These are phyloP conservation scores for Lepus townsendii DNA, from an alignment of 2,797 vertebrate genomes.

Conservation along the genomic window DNA sequence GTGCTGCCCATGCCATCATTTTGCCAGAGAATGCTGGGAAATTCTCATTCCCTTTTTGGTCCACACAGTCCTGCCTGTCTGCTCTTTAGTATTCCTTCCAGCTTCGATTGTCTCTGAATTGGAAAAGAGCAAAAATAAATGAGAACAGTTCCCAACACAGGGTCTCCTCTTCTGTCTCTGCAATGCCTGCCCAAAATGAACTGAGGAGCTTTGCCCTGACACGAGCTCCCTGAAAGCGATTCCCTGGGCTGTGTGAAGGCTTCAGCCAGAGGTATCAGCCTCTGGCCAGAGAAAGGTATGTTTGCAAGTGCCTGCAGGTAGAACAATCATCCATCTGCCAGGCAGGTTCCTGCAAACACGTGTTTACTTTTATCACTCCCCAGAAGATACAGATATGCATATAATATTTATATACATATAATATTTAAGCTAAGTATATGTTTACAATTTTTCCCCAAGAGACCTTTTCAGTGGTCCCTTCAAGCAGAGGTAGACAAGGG, in stretches of 20 bases:
- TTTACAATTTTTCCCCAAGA: not conserved
- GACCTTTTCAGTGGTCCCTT: not conserved
- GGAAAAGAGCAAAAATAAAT: conserved; percentile 33
- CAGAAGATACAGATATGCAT: not conserved
- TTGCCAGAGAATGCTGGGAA: not conserved
- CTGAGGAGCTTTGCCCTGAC: not conserved
- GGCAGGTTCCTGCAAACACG: conserved; percentile 72
- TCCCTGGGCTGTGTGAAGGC: not conserved
- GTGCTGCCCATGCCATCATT: not conserved
- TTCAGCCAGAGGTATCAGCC: conserved; percentile 35
- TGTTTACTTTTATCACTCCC: conserved; percentile 63
- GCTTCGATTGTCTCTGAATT: not conserved
- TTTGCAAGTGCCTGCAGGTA: conserved; percentile 71
- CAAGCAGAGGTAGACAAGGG: not conserved
- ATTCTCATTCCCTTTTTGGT: not conserved
- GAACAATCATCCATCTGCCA: not conserved
- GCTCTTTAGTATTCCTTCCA: conserved; percentile 44
- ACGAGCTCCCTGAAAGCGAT: conserved; percentile 30
- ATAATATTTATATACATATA: not conserved
- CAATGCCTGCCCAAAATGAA: not conserved
- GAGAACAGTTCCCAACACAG: conserved; percentile 42
- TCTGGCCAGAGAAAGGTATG: conserved; percentile 41
- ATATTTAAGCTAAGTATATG: conserved; percentile 1
- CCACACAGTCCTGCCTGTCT: conserved; percentile 42
- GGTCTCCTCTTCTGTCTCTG: conserved; percentile 44